Percentiles rank a stretch among this genome's conserved stretches.
Conservation (phyloP, 2,797 vertebrate genomes). For the Sylvilagus floridanus region DNA sequence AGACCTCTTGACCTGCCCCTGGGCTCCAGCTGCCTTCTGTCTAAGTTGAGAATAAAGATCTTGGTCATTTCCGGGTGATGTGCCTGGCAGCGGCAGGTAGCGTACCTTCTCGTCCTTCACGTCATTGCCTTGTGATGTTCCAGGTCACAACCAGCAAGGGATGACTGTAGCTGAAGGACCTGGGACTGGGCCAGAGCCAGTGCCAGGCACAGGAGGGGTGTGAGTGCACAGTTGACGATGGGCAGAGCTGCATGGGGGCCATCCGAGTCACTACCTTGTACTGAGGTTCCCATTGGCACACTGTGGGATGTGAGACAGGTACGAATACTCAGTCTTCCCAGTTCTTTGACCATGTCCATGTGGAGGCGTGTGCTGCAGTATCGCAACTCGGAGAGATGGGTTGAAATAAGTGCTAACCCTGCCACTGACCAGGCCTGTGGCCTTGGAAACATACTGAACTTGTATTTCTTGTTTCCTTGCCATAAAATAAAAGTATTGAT, state of each 20-base stretch:
- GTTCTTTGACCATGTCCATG: neutral
- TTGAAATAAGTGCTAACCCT: neutral
- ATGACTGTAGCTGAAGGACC: neutral
- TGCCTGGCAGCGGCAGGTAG: neutral
- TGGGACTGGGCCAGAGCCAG: neutral
- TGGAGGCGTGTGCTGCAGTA: rapidly evolving
- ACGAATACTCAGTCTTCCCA: neutral
- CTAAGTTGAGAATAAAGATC: neutral
- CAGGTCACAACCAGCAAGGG: neutral
- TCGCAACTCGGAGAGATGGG: neutral
- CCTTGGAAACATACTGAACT: neutral
- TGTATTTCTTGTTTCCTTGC: neutral
- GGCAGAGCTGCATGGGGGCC: neutral
- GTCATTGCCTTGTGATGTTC: neutral
- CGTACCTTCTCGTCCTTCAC: neutral
- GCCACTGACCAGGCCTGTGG: neutral
- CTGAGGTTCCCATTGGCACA: neutral
- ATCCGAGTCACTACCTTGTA: neutral
- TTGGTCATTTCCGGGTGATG: neutral
- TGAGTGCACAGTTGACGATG: neutral
- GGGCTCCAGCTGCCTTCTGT: neutral
- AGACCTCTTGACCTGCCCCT: neutral
- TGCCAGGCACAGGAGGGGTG: neutral
- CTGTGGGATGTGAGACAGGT: neutral
- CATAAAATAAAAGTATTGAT: neutral